Base-by-base conservation (phyloP, 2,113 vertebrate species). In the Glaucidium brasilianum region DNA sequence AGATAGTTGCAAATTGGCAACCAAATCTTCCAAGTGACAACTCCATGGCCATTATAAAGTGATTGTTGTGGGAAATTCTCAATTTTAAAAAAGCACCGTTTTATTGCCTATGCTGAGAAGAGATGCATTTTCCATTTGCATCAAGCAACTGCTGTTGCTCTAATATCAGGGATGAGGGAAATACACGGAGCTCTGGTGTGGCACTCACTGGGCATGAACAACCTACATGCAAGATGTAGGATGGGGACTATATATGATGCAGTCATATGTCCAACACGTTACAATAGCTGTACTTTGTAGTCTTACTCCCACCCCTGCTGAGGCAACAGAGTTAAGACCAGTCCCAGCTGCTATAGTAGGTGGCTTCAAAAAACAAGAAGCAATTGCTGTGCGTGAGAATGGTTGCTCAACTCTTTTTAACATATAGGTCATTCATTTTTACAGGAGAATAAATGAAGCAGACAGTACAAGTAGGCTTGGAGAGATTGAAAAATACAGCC, bases 401-500 rank as follows among this genome's bases (percentile, higher is more conserved):
- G 34, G 30, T 88, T 90, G 64, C 80, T 89, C 80, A 85, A 88
- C 45, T 43, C 11, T 64, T 85, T 67, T 84, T 32, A 71, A 55
- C 39, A 69, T 43, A 64, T 0, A 79, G 45, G 29, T 47, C 12
- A 39, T 37, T 85, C 17, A 5, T 68, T 89, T 85, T 53, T 64
- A 60, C 12, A 16, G 59, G 15, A 64, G 66, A 95, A 86, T 78
- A 86, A 91, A 72, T 45, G 66, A 45, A 67, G 64, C 58, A 94
- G 77, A 85, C 83, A 68, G 79, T 41, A 59, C 68, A 68, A 91
- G 35, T 23, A 85, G 68, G 69, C 56, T 96, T 87, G 86, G 60
- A 69, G 82, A 89, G 18, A 75, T 39, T 60, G 83, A 53, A 95
- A 96, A 91, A 75, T 92, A 81, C 2, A 91, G 72, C 68, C 83